Base-by-base conservation (phyloP, 2,797 vertebrate genomes). In the Chaunax sp. region DNA sequence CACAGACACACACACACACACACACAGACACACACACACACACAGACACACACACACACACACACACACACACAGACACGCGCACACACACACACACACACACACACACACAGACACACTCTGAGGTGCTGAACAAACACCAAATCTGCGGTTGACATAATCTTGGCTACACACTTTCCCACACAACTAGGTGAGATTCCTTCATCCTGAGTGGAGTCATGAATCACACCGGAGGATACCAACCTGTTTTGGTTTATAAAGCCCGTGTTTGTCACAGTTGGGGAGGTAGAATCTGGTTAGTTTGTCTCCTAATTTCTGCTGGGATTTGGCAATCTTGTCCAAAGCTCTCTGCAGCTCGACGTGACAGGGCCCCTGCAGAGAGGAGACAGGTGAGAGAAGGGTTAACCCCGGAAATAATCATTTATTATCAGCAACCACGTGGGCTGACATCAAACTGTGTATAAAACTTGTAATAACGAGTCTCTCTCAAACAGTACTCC, bases 161-260 rank as follows among this genome's bases (percentile, higher is more conserved):
- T 30, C 5, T 30, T 30, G 28, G 28, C 28, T 30, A 30, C 28
- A 30, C 28, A 30, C 28, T 6, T 9, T 6, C 28, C 4, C 28
- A 30, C 28, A 30, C 28, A 30, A 4, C 28, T 28, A 28, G 28
- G 28, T 28, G 28, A 8, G 28, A 28, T 28, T 28, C 28, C 28
- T 28, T 28, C 28, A 4, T 28, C 8, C 4, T 28, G 28, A 28
- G 28, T 28, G 28, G 4, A 28, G 28, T 28, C 28, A 8, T 28
- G 28, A 28, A 28, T 28, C 28, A 30, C 28, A 30, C 28, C n/a
- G n/a, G n/a, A n/a, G n/a, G n/a, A 57, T 30, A 53, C 84, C 0
- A 63, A 98, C 98, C 96, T 99, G 97, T 80, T 95, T 99, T 87
- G 94, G 88, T 92, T 97, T 95, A 78, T 98, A 99, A 75, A 96